These are phyloP conservation scores for Hypocryptadius cinnamomeus DNA, from an alignment of 2,113 vertebrate genomes.

Conservation along the genomic window DNA sequence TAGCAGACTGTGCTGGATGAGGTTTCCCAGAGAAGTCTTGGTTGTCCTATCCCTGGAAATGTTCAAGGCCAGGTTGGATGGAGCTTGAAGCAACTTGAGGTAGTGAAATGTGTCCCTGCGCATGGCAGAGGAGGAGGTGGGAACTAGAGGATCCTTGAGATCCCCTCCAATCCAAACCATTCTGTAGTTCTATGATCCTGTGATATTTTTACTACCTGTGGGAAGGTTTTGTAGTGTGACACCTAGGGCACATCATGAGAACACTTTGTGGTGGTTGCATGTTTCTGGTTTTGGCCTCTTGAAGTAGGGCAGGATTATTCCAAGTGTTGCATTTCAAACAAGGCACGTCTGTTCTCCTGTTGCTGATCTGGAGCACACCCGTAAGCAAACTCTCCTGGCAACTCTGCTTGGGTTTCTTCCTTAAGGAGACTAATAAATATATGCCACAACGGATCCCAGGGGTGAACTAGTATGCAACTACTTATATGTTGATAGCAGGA, in stretches of 20 bases:
- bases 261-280: not conserved
- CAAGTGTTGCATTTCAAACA: not conserved
- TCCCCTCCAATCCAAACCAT: not conserved
- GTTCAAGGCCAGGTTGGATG: not conserved
- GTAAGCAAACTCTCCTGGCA: not conserved
- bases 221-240: not conserved
- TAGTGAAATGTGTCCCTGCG: not conserved
- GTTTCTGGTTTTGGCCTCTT: not conserved
- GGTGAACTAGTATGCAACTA: not conserved
- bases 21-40: not conserved
- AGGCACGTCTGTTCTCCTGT: not conserved
- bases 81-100: not conserved
- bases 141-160: not conserved
- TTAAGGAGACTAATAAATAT: not conserved
- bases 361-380: not conserved
- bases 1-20: not conserved
- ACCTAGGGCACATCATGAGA: not conserved
- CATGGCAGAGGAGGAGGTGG: not conserved
- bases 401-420: not conserved
- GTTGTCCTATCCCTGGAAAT: not conserved
- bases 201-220: not conserved
- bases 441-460: accelerated
- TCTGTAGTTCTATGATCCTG: not conserved
- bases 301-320: not conserved
- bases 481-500: not conserved